Evolutionary conservation across 2,113 vertebrate genomes (phyloP), one percentile per base, ranked within the genome.

Genomic region (Micronycteris hirsuta): DNA sequence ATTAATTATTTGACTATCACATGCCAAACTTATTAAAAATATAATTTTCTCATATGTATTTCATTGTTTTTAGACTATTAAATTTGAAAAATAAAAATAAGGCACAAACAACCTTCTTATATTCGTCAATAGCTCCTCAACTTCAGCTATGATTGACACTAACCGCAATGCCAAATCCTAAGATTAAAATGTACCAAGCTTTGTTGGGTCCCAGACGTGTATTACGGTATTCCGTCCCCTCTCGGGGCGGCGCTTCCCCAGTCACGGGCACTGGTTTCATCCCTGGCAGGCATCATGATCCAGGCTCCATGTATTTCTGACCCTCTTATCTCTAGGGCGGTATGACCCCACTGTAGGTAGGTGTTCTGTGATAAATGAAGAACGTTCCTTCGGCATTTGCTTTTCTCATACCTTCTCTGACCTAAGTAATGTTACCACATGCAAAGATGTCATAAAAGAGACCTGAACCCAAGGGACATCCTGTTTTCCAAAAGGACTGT

Each of bases 401-500:
- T 71, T 83, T 91, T 68, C 78, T 83, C 80, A 71, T 12, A 84
- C 28, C 5, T 78, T 52, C 54, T 74, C n/a, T 45, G n/a, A 4
- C 28, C 78, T 36, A n/a, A 33, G 3, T 38, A 33, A 5, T 24
- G 14, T 77, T 43, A 33, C 4, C 7, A 7, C 52, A 52, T 45
- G 63, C n/a, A 45, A 28, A 49, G 12, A 73, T 58, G 63, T 76
- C 70, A 84, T 17, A 36, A 33, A 43, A n/a, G 9, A 26, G 41
- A 77, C 16, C 20, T 28, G 8, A 91, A 70, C 43, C 10, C n/a
- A 15, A 36, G 47, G 10, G 52, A 14, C 2, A 0, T 43, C 41
- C 20, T 68, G 4, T 82, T 97, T 96, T 95, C 86, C 70, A 78
- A 33, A 31, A 77, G 24, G 68, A 90, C 67, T 0, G 4, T 67